These are phyloP conservation scores for Acronicta psi DNA, from an alignment of 2,888 invertebrate species.

Conservation along the genomic window DNA sequence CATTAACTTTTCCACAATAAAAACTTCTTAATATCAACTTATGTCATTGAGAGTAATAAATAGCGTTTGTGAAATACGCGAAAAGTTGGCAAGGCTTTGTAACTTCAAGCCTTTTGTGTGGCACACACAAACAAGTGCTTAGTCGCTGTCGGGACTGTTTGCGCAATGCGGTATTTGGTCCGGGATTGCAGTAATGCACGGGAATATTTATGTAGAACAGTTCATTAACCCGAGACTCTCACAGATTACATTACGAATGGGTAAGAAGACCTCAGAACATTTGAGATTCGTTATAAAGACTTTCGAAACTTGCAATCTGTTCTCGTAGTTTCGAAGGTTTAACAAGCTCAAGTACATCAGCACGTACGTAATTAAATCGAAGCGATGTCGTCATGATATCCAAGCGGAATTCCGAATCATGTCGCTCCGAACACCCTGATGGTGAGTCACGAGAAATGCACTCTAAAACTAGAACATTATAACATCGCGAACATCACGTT, in stretches of 20 bases:
- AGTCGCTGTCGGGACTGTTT: slow-evolving; percentile 30
- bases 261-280: neutral
- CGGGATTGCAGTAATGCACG: slow-evolving; percentile 30
- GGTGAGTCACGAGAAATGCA: slow-evolving; percentile 64
- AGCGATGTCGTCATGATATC: slow-evolving; percentile 54
- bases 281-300: neutral
- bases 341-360: slow-evolving; percentile 29
- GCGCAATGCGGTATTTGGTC: slow-evolving; percentile 54
- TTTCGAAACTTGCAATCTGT: neutral
- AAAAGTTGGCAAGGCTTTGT: slow-evolving; percentile 39
- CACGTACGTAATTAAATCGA: slow-evolving; percentile 52
- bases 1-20: slow-evolving; percentile 1
- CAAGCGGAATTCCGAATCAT: slow-evolving; percentile 53
- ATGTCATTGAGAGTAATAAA: slow-evolving; percentile 33
- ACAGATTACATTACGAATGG: neutral
- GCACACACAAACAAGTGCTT: slow-evolving; percentile 27
- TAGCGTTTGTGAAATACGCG: slow-evolving; percentile 29
- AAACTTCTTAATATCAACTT: slow-evolving; percentile 24
- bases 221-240: slow-evolving; percentile 7
- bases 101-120: slow-evolving; percentile 38
- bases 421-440: slow-evolving; percentile 45
- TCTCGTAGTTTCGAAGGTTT: slow-evolving; percentile 29
- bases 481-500: slow-evolving; percentile 59
- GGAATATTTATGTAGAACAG: slow-evolving; percentile 14
- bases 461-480: slow-evolving; percentile 65